Percentiles rank a stretch among this genome's conserved stretches.
phyloP scores from a whole-genome alignment of 2,797 vertebrate species.

The Sebastes vulpes region DNA sequence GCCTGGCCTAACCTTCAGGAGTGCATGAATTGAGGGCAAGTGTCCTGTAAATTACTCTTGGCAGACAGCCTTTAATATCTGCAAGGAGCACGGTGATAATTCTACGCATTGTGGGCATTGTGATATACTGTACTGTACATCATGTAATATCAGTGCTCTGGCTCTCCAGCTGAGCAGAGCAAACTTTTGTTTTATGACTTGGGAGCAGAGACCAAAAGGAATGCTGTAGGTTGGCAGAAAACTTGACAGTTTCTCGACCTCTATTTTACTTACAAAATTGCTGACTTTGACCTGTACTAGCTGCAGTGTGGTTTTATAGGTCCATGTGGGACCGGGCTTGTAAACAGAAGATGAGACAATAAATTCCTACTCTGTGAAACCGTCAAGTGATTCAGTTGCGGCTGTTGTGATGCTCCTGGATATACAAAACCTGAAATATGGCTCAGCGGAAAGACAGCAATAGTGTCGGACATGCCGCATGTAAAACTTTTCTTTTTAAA shows the following conservation, averaged over 20 bases:
- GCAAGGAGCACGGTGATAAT: neutral
- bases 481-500: conserved; percentile 29
- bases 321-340: conserved; percentile 58
- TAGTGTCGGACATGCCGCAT: conserved; percentile 24
- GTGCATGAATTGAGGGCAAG: conserved; percentile 44
- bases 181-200: conserved; percentile 62
- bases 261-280: conserved; percentile 77
- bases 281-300: conserved; percentile 75
- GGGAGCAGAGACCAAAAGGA: conserved; percentile 46
- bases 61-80: conserved; percentile 38
- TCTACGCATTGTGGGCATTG: neutral
- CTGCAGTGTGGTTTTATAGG: conserved; percentile 71
- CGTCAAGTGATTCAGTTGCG: conserved; percentile 68
- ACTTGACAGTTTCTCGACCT: conserved; percentile 64
- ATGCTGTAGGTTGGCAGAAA: conserved; percentile 56
- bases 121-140: conserved; percentile 12
- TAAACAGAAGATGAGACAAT: conserved; percentile 78
- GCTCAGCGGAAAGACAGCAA: conserved; percentile 31
- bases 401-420: conserved; percentile 59
- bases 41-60: conserved; percentile 48
- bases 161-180: conserved; percentile 11
- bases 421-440: conserved; percentile 61
- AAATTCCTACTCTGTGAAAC: conserved; percentile 79
- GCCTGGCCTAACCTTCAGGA: conserved; percentile 64
- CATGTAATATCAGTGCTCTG: neutral